Evolutionary conservation across 2,113 vertebrate genomes (phyloP), one percentile per base, ranked within the genome.

Genomic region (Hucho hucho): DNA sequence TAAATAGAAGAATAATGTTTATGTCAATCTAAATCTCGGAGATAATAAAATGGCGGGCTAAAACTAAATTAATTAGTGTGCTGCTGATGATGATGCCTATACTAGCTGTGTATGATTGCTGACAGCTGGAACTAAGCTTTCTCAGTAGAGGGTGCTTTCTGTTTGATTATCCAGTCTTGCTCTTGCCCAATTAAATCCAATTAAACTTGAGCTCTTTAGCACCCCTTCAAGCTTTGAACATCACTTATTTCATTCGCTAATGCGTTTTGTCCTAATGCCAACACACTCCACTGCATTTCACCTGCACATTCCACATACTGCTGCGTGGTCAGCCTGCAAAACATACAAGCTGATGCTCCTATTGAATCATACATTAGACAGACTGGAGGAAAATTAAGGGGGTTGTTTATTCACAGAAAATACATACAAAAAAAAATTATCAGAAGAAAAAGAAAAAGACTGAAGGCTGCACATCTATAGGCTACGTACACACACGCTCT

Each of bases 121-220:
- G 37, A 79, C 59, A 70, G 75, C 66, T 59, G 73, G 76, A 59
- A 59, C 73, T 32, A 29, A 65, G 24, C 25, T 16, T 74, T 80
- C 53, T 71, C 46, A 53, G 69, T 53, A 28, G 37, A 74, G 58
- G 14, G 59, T 63, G 71, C 58, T 43, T 43, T 72, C 12, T 65
- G 14, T 65, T 65, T 65, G 64, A 65, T 65, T 65, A 65, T 28
- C 64, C 13, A 63, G 32, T 13, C n/a, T 43, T 59, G 70, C 59
- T 63, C 47, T 59, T 7, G 3, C 4, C 58, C 47, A 76, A 25
- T 61, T 67, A 47, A 75, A 75, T 79, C 75, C 47, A 79, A 78
- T 79, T 73, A 73, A 13, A 69, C 56, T 28, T 66, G 58, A 79
- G 75, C 46, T 78, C 72, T 47, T 68, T 16, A 16, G 49, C 69